Conservation (phyloP, 2,888 invertebrate species). For the Augochlorella aurata region DNA sequence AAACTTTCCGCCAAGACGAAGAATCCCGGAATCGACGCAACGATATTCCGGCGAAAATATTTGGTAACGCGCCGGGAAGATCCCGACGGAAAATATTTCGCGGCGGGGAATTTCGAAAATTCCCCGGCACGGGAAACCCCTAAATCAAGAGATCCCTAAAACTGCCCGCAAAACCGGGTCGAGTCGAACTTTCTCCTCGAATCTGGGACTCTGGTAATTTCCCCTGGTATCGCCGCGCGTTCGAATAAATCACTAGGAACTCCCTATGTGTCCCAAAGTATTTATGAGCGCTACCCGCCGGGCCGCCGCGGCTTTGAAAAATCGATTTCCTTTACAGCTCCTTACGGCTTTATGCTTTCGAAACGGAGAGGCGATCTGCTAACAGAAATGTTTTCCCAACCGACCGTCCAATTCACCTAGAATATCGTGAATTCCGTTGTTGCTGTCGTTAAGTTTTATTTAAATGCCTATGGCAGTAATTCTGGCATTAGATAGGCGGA, state of each 20-base stretch:
- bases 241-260: constrained; percentile 24
- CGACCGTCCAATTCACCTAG: too few species aligned
- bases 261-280: not conserved
- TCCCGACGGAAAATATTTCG: constrained; percentile 6
- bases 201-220: constrained; percentile 4
- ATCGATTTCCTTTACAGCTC: not conserved
- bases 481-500: too few species aligned
- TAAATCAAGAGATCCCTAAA: constrained; percentile 46
- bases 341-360: not conserved
- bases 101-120: constrained; percentile 19
- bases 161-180: constrained; percentile 39
- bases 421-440: too few species aligned
- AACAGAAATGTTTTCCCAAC: not conserved
- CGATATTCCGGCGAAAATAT: not conserved
- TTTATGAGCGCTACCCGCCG: not conserved
- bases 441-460: too few species aligned
- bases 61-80: not conserved
- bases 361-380: not conserved
- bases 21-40: not conserved
- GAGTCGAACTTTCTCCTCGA: constrained; percentile 37
- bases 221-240: constrained; percentile 30
- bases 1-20: not conserved
- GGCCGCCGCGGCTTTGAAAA: not conserved
- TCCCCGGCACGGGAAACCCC: constrained; percentile 14
- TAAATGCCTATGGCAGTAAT: too few species aligned